A percentile compares a stretch with the other conserved stretches of the same genome.
phyloP scores from a whole-genome alignment of 2,113 vertebrate species.

The Oryzias javanicus region DNA sequence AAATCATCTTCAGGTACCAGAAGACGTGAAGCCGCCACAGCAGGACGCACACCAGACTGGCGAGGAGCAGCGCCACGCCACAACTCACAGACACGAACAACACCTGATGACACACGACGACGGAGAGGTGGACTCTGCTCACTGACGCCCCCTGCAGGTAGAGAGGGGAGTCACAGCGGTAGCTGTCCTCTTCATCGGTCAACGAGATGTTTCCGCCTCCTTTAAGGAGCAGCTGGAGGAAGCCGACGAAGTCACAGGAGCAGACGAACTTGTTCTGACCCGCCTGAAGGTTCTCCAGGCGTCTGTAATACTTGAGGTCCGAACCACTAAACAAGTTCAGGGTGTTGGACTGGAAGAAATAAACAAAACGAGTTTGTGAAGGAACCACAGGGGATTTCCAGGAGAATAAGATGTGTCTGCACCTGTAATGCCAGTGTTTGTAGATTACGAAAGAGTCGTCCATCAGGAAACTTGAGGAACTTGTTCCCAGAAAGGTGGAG shows the following conservation, averaged over 20 bases:
- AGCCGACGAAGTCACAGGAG: constrained; percentile 84
- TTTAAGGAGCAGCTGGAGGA: constrained; percentile 47
- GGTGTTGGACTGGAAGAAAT: constrained; percentile 71
- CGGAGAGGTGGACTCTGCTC: constrained; percentile 46
- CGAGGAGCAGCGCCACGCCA: constrained; percentile 49
- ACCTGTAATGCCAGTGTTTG: constrained; percentile 71
- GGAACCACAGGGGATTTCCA: no score
- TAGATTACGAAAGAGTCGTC: constrained; percentile 70
- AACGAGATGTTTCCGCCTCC: constrained; percentile 39
- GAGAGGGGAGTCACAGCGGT: constrained; percentile 84
- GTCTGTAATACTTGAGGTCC: constrained; percentile 70
- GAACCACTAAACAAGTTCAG: constrained; percentile 73
- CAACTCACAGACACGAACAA: constrained; percentile 73
- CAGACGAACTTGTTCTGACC: constrained; percentile 84
- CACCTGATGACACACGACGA: constrained; percentile 77
- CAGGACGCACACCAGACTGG: constrained; percentile 23
- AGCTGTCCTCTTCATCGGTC: constrained; percentile 68
- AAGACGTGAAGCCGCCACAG: constrained; percentile 75
- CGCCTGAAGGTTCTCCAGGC: constrained; percentile 76
- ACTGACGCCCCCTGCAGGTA: constrained; percentile 67
- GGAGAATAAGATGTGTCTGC: not conserved
- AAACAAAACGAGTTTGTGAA: not conserved
- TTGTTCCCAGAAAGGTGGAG: constrained; percentile 86
- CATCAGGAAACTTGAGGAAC: constrained; percentile 73
- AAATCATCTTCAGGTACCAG: constrained; percentile 90